Evolutionary conservation across 2,888 invertebrate species (phyloP).

Genomic region (Drosophila sordidapex): DNA sequence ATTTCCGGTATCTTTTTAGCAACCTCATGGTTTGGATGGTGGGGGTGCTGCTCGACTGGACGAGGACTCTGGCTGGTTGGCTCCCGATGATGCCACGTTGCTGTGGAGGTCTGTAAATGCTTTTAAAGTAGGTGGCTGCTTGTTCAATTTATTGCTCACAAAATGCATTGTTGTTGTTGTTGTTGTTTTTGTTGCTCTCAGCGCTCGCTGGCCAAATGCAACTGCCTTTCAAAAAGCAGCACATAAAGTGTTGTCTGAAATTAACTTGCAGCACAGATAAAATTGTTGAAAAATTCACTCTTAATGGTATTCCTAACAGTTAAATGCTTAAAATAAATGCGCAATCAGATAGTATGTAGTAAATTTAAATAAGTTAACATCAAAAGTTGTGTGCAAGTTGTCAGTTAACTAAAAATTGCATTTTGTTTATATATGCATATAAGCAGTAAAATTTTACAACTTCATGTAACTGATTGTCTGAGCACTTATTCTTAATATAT

Average conservation of each 20-base stretch:
- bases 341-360: constrained; percentile 1
- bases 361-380: neutral
- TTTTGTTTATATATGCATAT: neutral
- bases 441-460: neutral
- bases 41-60: constrained; percentile 1
- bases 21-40: constrained; percentile 38
- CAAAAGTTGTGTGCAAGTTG: neutral
- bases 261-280: constrained; percentile 64
- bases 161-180: constrained; percentile 57
- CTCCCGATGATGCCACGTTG: constrained; percentile 11
- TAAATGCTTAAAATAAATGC: constrained; percentile 13
- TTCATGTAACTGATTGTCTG: neutral
- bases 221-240: constrained; percentile 52
- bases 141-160: constrained; percentile 72
- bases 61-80: constrained; percentile 18
- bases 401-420: neutral
- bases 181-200: constrained; percentile 11
- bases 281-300: constrained; percentile 33
- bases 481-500: neutral
- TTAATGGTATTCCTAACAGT: constrained; percentile 32
- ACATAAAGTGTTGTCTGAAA: constrained; percentile 67
- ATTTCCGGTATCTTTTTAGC: constrained; percentile 79
- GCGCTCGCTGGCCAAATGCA: constrained; percentile 37
- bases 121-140: constrained; percentile 74
- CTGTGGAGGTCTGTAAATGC: constrained; percentile 58